Conservation (phyloP, 2,888 invertebrate genomes). For the Oscheius sp. region DNA sequence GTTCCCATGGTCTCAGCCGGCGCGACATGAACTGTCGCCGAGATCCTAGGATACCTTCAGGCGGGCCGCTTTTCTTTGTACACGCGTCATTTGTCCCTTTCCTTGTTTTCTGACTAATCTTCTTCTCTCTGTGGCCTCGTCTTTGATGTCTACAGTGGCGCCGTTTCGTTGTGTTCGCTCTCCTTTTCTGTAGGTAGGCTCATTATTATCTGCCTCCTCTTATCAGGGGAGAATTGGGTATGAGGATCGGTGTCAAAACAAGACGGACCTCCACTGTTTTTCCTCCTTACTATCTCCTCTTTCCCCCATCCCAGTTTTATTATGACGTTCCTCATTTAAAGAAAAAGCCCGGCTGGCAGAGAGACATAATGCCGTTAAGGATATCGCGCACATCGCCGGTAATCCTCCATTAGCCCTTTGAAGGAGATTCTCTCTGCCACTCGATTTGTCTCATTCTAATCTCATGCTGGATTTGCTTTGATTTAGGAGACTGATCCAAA, state of each 20-base stretch:
- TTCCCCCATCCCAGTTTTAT: too few relatives aligned
- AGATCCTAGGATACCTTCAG: background rate
- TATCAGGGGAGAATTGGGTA: background rate
- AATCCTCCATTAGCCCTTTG: conserved; percentile 32
- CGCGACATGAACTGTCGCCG: background rate
- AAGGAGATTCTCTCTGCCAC: conserved; percentile 7
- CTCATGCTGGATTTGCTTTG: background rate
- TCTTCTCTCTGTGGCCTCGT: too few relatives aligned
- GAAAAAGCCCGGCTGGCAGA: background rate
- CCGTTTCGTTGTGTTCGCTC: background rate
- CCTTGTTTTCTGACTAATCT: too few relatives aligned
- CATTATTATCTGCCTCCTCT: background rate
- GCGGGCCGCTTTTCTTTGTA: too few relatives aligned
- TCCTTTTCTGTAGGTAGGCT: background rate
- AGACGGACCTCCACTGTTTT: background rate
- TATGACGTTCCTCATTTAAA: background rate
- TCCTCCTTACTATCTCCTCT: conserved; percentile 10
- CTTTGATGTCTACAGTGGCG: background rate
- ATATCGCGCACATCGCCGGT: conserved; percentile 31
- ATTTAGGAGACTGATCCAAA: too few relatives aligned
- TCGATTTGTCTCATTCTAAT: background rate
- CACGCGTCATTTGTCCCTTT: too few relatives aligned
- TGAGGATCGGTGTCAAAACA: conserved; percentile 1
- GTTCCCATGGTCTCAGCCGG: too few relatives aligned
- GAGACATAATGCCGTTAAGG: conserved; percentile 26